phyloP scores from a whole-genome alignment of 2,888 invertebrate genomes.

The Heteropelma amictum region DNA sequence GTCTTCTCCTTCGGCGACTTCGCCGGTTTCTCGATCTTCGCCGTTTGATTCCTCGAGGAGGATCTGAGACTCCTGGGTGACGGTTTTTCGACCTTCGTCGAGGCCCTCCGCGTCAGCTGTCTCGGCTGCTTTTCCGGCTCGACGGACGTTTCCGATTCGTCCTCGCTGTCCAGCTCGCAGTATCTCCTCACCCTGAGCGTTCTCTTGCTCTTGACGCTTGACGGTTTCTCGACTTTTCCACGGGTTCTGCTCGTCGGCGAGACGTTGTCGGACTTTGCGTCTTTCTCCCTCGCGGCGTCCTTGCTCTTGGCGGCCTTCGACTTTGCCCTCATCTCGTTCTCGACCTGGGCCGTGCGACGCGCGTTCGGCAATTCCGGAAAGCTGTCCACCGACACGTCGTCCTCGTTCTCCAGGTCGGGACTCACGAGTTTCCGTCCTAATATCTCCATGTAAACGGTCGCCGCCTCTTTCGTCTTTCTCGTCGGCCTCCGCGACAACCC shows the following conservation, averaged over 20 bases:
- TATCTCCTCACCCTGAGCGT: constrained; percentile 68
- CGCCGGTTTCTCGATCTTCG: constrained; percentile 48
- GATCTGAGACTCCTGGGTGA: constrained; percentile 67
- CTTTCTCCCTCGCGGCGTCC: constrained; percentile 62
- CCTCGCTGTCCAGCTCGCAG: constrained; percentile 72
- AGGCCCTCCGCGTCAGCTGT: constrained; percentile 67
- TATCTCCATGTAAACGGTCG: constrained; percentile 86
- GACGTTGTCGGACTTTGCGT: constrained; percentile 27
- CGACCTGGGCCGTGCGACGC: constrained; percentile 81
- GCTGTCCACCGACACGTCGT: constrained; percentile 83
- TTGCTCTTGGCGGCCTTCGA: constrained; percentile 65
- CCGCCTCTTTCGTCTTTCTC: constrained; percentile 87
- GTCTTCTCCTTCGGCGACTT: constrained; percentile 51
- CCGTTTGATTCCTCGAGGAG: constrained; percentile 62
- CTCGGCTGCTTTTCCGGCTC: constrained; percentile 66
- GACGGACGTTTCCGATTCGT: constrained; percentile 71
- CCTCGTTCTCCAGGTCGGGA: constrained; percentile 82
- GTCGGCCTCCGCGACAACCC: constrained; percentile 79
- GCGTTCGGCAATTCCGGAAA: constrained; percentile 85
- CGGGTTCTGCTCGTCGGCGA: constrained; percentile 27
- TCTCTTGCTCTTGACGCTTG: constrained; percentile 66
- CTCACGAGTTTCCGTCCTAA: constrained; percentile 84
- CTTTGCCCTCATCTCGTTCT: constrained; percentile 80
- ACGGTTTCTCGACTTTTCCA: constrained; percentile 57
- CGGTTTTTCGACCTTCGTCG: constrained; percentile 61